Conservation (phyloP, 1,140 invertebrate genomes). For the Schmidtea mediterranea region DNA sequence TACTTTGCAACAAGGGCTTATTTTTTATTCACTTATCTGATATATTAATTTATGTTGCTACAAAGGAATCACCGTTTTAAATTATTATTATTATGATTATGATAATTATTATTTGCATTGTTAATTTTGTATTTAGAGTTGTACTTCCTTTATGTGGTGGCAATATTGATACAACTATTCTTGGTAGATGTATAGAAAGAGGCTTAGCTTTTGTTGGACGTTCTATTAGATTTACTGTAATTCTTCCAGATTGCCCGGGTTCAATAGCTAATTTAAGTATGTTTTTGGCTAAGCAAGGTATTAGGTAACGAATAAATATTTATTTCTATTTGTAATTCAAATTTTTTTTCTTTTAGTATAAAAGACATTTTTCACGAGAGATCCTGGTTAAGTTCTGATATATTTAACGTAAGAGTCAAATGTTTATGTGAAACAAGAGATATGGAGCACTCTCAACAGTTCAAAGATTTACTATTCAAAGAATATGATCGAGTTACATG, state of each 20-base stretch:
- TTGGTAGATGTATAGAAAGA: conserved; percentile 58
- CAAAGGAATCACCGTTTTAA: no score
- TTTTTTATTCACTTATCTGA: no score
- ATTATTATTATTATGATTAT: no score
- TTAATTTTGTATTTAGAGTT: conserved; percentile 34
- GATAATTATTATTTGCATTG: no score
- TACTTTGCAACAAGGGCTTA: no score
- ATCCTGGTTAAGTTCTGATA: conserved; percentile 59
- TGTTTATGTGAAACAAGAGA: conserved; percentile 44
- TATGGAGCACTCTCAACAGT: conserved; percentile 39
- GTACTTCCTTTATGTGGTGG: conserved; percentile 57
- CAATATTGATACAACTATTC: conserved; percentile 67
- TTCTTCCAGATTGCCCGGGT: conserved; percentile 50
- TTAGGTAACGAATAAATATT: no score
- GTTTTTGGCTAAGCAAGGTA: background rate
- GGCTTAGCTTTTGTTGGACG: conserved; percentile 61
- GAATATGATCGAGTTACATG: conserved; percentile 30
- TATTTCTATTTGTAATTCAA: no score
- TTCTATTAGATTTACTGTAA: conserved; percentile 54
- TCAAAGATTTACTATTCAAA: conserved; percentile 34
- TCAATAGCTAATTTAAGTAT: conserved; percentile 56
- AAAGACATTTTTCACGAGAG: conserved; percentile 77
- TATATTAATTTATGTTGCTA: no score
- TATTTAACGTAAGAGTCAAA: conserved; percentile 21
- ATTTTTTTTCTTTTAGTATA: conserved; percentile 37